These are phyloP conservation scores for Mola mola DNA, from an alignment of 2,113 vertebrate species.

Conservation along the genomic window DNA sequence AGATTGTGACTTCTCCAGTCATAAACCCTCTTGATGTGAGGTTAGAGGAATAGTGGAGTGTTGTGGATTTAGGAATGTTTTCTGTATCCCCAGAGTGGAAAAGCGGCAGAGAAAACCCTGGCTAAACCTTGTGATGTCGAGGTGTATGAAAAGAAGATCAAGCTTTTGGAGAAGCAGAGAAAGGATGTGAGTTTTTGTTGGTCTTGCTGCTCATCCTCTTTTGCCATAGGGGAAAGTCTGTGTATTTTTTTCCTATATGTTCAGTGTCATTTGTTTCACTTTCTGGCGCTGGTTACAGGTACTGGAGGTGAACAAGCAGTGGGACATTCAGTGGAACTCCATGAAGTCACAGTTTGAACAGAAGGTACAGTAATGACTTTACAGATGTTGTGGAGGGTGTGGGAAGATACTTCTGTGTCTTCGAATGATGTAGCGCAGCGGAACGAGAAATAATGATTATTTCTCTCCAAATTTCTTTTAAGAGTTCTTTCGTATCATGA, in stretches of 20 bases:
- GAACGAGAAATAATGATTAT: not conserved
- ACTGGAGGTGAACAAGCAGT: conserved; percentile 98
- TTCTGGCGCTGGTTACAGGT: conserved; percentile 81
- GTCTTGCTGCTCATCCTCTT: conserved; percentile 46
- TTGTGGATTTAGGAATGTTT: conserved; percentile 47
- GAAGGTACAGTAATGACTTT: conserved; percentile 87
- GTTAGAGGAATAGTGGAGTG: conserved; percentile 12
- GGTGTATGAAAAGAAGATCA: conserved; percentile 92
- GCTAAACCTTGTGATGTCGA: conserved; percentile 79
- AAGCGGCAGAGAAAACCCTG: conserved; percentile 79
- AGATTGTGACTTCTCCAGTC: not conserved
- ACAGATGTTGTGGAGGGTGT: conserved; percentile 40
- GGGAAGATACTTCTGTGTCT: conserved; percentile 38
- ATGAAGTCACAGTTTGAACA: conserved; percentile 98
- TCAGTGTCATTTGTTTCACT: conserved; percentile 49
- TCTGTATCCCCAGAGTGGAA: conserved; percentile 72
- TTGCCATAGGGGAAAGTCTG: conserved; percentile 65
- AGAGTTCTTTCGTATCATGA: no score
- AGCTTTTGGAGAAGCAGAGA: conserved; percentile 95
- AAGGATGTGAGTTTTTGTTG: conserved; percentile 86
- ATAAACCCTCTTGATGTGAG: not conserved
- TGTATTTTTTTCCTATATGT: conserved; percentile 51
- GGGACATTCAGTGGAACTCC: conserved; percentile 98
- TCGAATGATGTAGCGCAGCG: conserved; percentile 11
- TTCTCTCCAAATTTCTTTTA: conserved; percentile 6